A percentile compares a stretch with the other conserved stretches of the same genome.
These are phyloP conservation scores for Hydropsyche tenuis DNA, from an alignment of 1,140 invertebrate genomes.

Conservation along the genomic window DNA sequence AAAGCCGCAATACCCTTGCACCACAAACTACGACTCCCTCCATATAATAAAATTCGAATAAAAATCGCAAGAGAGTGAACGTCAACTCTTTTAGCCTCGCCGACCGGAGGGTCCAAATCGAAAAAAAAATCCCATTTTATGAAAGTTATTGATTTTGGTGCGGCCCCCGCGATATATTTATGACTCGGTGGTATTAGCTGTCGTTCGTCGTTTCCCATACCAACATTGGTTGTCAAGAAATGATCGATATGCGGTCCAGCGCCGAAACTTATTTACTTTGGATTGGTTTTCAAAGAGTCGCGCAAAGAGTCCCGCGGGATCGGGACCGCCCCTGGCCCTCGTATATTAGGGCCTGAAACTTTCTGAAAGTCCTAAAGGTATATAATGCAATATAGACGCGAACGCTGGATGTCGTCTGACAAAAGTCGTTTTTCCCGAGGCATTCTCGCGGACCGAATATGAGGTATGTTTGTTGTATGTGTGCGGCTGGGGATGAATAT, in stretches of 20 bases:
- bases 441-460: neutral
- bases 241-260: constrained; percentile 35
- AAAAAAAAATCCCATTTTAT: constrained; percentile 28
- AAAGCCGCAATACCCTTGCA: too few relatives aligned
- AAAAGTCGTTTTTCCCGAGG: constrained; percentile 22
- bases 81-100: too few relatives aligned
- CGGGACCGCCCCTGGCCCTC: neutral
- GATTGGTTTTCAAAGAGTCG: constrained; percentile 35
- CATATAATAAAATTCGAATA: too few relatives aligned
- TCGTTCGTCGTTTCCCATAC: too few relatives aligned
- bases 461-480: neutral
- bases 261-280: constrained; percentile 36
- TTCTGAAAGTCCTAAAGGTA: neutral
- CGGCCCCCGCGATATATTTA: constrained; percentile 30
- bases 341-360: neutral
- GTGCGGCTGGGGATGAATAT: neutral
- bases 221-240: constrained; percentile 25
- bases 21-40: too few relatives aligned
- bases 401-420: constrained; percentile 17
- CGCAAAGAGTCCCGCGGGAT: constrained; percentile 24
- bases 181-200: constrained; percentile 30
- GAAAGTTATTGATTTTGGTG: constrained; percentile 28
- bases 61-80: too few relatives aligned
- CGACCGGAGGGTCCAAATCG: too few relatives aligned
- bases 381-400: constrained; percentile 21